Evolutionary conservation across 2,797 vertebrate species (phyloP), one percentile per base, ranked within the genome.

Genomic region (Crenichthys baileyi): DNA sequence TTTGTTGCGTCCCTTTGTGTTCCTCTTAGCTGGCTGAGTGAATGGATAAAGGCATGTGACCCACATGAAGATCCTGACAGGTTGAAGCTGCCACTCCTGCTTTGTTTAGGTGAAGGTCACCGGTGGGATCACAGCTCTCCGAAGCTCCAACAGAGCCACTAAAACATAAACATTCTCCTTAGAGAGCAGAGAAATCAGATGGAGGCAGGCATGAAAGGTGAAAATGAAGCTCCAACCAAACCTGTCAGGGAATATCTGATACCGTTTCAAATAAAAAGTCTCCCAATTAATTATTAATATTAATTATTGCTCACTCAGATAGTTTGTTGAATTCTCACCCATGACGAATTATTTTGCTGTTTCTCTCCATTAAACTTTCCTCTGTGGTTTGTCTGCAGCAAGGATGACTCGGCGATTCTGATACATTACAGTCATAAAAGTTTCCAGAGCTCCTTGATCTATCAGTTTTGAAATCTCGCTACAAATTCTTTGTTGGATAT

Each of bases 41-140:
- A 85, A 72, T 76, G 80, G 61, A 88, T 78, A 79, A 89, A 26
- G 18, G 18, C 11, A 50, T 44, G 83, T 84, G 80, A 70, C 83
- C 67, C 77, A 84, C 65, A 75, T 75, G 73, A 73, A 36, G 72
- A 88, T 9, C 60, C 76, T 50, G 78, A 76, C 85, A 61, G 80
- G 85, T 81, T 58, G 70, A 84, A 61, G 36, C 36, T 36, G 36
- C 36, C 36, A 36, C 36, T 36, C 36, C 36, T 36, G 36, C 36
- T 36, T 4, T 36, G 36, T 36, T 36, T 36, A 36, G 80, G 70
- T 74, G 53, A 67, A 84, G 73, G 74, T 88, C 86, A 86, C 76
- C 51, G 12, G 71, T 63, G 76, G 75, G 80, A 3, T 80, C 36
- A 36, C 36, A 36, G 4, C 36, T 36, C 36, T 36, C 36, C 58